Evolutionary conservation across 2,797 vertebrate genomes (phyloP).

Genomic region (Rhabdomys pumilio): DNA sequence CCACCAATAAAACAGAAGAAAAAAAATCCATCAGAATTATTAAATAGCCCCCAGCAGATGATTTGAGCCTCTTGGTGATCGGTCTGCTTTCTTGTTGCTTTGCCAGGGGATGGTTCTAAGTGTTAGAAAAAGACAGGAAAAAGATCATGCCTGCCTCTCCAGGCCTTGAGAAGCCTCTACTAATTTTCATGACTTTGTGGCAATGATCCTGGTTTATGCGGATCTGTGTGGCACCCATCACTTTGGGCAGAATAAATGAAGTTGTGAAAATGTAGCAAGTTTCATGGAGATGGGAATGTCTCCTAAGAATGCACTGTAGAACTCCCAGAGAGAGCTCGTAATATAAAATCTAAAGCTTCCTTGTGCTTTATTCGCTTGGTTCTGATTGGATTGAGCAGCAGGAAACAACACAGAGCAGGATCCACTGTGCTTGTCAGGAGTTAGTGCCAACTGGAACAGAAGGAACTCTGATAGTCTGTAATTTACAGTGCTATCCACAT

Average conservation of each 20-base stretch:
- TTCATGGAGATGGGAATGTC: neutral
- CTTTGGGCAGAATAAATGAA: conserved; percentile 76
- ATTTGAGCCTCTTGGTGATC: conserved; percentile 72
- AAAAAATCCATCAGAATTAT: conserved; percentile 78
- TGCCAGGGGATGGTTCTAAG: conserved; percentile 77
- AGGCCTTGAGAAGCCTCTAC: conserved; percentile 76
- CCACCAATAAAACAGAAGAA: conserved; percentile 64
- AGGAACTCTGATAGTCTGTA: conserved; percentile 49
- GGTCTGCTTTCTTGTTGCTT: conserved; percentile 79
- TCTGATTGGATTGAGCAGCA: conserved; percentile 31
- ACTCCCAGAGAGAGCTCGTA: neutral
- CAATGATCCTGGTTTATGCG: conserved; percentile 71
- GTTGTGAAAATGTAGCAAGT: neutral
- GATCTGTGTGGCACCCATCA: conserved; percentile 65
- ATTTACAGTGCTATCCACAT: neutral
- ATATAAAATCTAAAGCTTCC: neutral
- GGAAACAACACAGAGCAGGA: neutral
- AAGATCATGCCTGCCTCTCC: conserved; percentile 77
- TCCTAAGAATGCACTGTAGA: neutral
- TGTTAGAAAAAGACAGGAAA: conserved; percentile 82
- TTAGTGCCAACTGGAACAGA: conserved; percentile 17
- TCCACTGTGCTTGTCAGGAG: neutral
- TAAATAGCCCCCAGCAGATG: conserved; percentile 73
- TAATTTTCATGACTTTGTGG: conserved; percentile 65
- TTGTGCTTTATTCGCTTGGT: neutral